These are phyloP conservation scores for Sylvia atricapilla DNA, from an alignment of 2,113 vertebrate species.

Conservation along the genomic window DNA sequence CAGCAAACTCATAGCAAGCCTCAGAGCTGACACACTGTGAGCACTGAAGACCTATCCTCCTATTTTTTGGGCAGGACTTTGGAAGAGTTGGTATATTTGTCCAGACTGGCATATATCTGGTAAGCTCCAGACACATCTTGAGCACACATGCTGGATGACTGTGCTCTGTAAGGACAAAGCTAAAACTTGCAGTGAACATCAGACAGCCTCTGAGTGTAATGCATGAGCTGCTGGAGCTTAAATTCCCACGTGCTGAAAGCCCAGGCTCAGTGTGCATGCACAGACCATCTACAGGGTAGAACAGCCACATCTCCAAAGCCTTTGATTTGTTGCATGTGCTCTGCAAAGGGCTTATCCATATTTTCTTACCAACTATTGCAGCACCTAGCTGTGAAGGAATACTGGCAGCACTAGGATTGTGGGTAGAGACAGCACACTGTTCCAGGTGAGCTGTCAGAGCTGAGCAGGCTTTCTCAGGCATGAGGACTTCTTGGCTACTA, in stretches of 20 bases:
- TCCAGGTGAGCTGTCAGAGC: background rate
- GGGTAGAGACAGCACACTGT: background rate
- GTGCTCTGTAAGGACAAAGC: background rate
- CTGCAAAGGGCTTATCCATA: background rate
- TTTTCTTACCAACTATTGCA: background rate
- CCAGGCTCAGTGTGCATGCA: background rate
- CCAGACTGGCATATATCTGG: background rate
- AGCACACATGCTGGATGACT: rapidly evolving
- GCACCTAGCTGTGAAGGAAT: background rate
- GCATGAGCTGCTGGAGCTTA: background rate
- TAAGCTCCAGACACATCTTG: background rate
- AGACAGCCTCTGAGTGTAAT: background rate
- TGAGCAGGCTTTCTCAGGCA: background rate
- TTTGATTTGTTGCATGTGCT: background rate
- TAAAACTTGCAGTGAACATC: background rate
- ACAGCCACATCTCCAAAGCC: background rate
- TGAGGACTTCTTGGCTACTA: background rate
- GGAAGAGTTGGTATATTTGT: background rate
- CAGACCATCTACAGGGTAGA: background rate
- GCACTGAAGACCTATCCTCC: background rate
- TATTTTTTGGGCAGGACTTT: background rate
- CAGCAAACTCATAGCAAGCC: background rate
- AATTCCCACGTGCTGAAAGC: rapidly evolving
- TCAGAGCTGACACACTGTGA: background rate
- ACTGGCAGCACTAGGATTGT: rapidly evolving